Evolutionary conservation across 2,113 vertebrate genomes (phyloP), one percentile per base, ranked within the genome.

Genomic region (Charadrius vociferus): DNA sequence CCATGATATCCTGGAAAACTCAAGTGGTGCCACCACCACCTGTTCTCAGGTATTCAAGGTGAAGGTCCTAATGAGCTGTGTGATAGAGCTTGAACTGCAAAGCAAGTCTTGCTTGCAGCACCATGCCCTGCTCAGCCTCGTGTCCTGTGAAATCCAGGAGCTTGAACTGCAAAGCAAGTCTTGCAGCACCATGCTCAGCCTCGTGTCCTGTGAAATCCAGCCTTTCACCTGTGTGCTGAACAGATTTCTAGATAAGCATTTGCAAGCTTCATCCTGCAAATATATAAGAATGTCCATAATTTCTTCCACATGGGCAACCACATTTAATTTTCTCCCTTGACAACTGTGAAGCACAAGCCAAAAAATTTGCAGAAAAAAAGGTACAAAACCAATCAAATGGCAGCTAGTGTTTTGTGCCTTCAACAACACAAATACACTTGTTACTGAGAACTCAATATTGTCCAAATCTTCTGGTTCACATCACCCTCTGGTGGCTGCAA

Each of bases 401-500:
- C 29, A 94, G 27, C 5, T 75, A 59, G 49, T 4, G 2, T 36
- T 85, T 49, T n/a, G 5, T 87, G 70, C 66, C 34, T 79, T 37
- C 56, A n/a, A 50, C 37, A 52, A 8, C 2, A 52, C 4, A 77
- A 87, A 77, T 26, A 24, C 0, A 0, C 4, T 36, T 58, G 6
- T 49, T 91, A 58, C 24, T 27, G 37, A 85, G 37, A 80, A 78
- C 10, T 32, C n/a, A 74, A 77, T 58, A 87, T 37, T 84, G 39
- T 74, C 45, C 59, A 81, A 91, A 86, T n/a, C 4, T 62, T 68
- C 29, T 68, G 70, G 36, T 39, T 75, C 68, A 91, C 39, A 92
- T 89, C 94, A 63, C 86, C 80, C 83, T 95, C 95, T 96, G 86
- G 77, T 97, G 94, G 88, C 49, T 75, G 45, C 19, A 89, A 75